Evolutionary conservation across 2,113 vertebrate species (phyloP), one percentile per base, ranked within the genome.

Genomic region (Tetrax tetrax): DNA sequence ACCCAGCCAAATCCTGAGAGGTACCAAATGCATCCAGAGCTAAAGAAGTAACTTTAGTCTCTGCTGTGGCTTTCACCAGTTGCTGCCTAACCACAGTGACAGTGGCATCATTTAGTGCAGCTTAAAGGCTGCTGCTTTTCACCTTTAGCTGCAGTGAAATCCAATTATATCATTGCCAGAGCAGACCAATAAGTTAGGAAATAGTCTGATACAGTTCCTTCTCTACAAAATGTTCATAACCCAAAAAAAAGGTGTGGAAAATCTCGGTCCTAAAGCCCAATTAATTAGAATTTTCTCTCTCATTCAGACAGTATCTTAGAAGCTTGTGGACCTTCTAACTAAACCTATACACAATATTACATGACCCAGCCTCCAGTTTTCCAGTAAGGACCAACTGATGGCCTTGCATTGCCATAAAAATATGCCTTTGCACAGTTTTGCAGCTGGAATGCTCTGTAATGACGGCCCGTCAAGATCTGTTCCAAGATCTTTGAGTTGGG

Each of bases 1-100:
- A 10, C 11, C 7, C 50, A 9, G 16, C 21, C 35, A 24, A 56
- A 47, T 1, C 29, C 68, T 8, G 51, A 56, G 25, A 9, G 31
- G 2, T 3, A n/a, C 16, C 21, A 14, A n/a, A 12, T 1, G 2
- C 27, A 21, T 2, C 20, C 38, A 4, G 25, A 22, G 27, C 37
- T 8, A 22, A 29, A 25, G 23, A 1, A 37, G 28, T 5, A 9
- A 1, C 28, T 45, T 45, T 10, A 2, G 10, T 38, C 54, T 50
- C 71, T 60, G 21, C 16, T 29, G 1, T 1, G 1, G 29, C 33
- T 82, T 31, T 21, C 25, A 19, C 27, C 43, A 7, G 10, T 6
- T 8, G 41, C 57, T 63, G n/a, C 48, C 41, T 61, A 22, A 27
- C 17, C 33, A n/a, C 25, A 38, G n/a, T 0, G 8, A 9, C 38